phyloP scores from a whole-genome alignment of 2,113 vertebrate species.

The Cathartes aura region DNA sequence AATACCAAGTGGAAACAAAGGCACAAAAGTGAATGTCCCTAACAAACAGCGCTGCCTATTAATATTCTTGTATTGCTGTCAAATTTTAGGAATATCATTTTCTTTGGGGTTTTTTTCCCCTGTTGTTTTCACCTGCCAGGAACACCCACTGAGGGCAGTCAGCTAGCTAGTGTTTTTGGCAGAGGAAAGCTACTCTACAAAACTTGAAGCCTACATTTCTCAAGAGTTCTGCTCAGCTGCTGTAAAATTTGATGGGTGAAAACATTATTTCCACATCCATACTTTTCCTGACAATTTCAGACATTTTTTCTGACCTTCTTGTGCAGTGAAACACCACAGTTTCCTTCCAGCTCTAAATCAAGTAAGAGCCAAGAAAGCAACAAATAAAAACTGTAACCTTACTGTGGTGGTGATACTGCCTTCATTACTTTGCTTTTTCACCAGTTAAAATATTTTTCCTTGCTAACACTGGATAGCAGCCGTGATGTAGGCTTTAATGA shows the following conservation, averaged over 20 bases:
- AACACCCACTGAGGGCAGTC: background rate
- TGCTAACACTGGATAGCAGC: background rate
- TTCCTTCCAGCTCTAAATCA: background rate
- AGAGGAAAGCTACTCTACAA: background rate
- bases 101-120: background rate
- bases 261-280: background rate
- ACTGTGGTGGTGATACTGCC: background rate
- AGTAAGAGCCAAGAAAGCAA: background rate
- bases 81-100: background rate
- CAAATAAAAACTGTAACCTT: background rate
- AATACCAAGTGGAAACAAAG: background rate
- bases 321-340: background rate
- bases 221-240: background rate
- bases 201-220: background rate
- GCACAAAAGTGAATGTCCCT: background rate
- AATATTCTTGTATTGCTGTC: background rate
- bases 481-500: background rate
- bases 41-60: background rate
- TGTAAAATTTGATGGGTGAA: background rate
- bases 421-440: background rate
- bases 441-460: background rate
- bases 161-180: background rate
- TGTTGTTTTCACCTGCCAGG: background rate
- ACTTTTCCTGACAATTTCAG: background rate
- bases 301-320: background rate